Conservation (phyloP, 1,140 invertebrate species). For the Drosophila tsacasi region DNA sequence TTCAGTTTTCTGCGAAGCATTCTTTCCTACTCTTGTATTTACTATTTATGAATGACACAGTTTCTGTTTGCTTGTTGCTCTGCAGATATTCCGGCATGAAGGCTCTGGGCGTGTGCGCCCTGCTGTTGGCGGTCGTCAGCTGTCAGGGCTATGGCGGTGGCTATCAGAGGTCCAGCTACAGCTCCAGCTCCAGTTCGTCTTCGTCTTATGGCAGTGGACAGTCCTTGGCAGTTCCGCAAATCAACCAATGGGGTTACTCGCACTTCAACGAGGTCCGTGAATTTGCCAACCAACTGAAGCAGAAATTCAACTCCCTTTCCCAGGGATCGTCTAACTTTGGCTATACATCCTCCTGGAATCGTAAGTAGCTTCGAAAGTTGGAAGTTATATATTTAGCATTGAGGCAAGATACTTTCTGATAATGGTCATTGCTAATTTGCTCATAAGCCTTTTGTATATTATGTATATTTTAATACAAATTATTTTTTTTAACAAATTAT, state of each 20-base stretch:
- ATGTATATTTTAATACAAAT: too few relatives aligned
- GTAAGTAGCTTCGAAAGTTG: constrained; percentile 45
- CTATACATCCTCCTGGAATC: constrained; percentile 52
- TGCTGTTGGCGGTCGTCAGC: constrained; percentile 59
- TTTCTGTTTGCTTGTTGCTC: constrained; percentile 36
- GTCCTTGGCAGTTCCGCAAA: constrained; percentile 18
- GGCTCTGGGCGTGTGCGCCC: constrained; percentile 47
- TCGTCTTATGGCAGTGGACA: constrained; percentile 44
- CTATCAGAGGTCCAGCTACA: constrained; percentile 47
- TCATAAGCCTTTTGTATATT: too few relatives aligned
- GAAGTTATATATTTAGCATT: not conserved
- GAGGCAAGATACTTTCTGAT: not conserved
- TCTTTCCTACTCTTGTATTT: constrained; percentile 9
- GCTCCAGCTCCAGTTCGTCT: constrained; percentile 53
- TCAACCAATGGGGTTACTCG: constrained; percentile 63
- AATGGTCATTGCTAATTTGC: too few relatives aligned
- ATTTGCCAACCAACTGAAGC: constrained; percentile 68
- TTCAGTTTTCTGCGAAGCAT: constrained; percentile 14
- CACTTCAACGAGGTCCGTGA: constrained; percentile 69
- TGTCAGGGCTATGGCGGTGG: constrained; percentile 41
- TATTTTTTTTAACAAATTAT: too few relatives aligned
- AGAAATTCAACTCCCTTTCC: constrained; percentile 71
- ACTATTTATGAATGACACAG: constrained; percentile 62
- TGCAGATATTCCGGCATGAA: constrained; percentile 54
- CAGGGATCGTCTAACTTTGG: constrained; percentile 42